Evolutionary conservation across 2,797 vertebrate genomes (phyloP).

Genomic region (Spinibarbus caldwelli): DNA sequence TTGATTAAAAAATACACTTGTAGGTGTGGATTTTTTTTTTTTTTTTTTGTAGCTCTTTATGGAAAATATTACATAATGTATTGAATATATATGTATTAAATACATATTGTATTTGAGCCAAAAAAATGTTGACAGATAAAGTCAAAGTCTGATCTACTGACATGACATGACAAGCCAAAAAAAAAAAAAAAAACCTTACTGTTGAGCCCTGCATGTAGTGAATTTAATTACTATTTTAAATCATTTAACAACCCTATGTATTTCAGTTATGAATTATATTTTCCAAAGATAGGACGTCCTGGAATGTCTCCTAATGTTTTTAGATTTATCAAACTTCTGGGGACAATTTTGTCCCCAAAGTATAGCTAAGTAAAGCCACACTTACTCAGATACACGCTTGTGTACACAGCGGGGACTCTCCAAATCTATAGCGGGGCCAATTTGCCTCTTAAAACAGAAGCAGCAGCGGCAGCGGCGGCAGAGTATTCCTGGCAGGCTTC

Average conservation of each 20-base stretch:
- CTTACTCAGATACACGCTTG: not conserved
- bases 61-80: too few relatives aligned
- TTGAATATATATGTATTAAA: too few relatives aligned
- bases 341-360: not conserved
- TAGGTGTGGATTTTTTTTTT: too few relatives aligned
- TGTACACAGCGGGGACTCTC: not conserved
- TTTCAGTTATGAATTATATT: not conserved
- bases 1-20: too few relatives aligned
- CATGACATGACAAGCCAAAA: not conserved
- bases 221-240: not conserved
- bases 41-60: too few relatives aligned
- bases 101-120: too few relatives aligned
- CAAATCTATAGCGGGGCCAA: not conserved
- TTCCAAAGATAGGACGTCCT: not conserved
- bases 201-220: not conserved
- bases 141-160: not conserved
- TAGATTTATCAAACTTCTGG: not conserved
- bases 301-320: not conserved
- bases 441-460: conserved; percentile 28
- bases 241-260: not conserved
- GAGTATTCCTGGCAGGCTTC: conserved; percentile 26
- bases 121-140: not conserved
- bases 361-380: not conserved
- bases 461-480: not conserved
- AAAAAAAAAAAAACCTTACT: not conserved